Conservation (phyloP, 2,888 invertebrate species). For the Xanthorhoe designata region DNA sequence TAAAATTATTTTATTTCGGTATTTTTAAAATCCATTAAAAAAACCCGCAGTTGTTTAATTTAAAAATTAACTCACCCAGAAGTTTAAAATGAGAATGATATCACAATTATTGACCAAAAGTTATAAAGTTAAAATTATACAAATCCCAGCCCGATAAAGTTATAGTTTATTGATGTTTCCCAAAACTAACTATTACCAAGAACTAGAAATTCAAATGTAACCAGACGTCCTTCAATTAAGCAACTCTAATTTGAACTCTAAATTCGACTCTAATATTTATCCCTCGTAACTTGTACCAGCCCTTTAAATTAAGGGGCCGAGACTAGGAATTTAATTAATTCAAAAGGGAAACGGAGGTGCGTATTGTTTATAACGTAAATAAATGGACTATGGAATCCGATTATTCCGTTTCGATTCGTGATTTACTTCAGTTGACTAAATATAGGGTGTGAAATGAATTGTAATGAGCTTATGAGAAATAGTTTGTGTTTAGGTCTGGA, state of each 20-base stretch:
- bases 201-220: conserved; percentile 29
- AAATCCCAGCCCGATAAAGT: conserved; percentile 6
- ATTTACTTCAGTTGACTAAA: conserved; percentile 36
- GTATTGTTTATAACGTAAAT: conserved; percentile 40
- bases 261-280: conserved; percentile 42
- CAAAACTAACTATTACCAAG: conserved; percentile 26
- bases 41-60: too few species aligned
- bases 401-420: conserved; percentile 38
- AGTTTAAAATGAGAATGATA: too few species aligned
- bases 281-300: conserved; percentile 42
- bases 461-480: background rate
- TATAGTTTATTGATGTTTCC: conserved; percentile 10
- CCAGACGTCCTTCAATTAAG: conserved; percentile 34
- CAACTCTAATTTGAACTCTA: conserved; percentile 40
- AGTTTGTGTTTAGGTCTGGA: too few species aligned
- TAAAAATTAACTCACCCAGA: too few species aligned
- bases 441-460: conserved; percentile 13
- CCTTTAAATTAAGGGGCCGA: conserved; percentile 48
- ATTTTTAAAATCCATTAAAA: too few species aligned
- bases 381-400: conserved; percentile 39
- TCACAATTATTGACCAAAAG: too few species aligned
- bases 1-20: too few species aligned
- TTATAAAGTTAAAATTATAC: background rate
- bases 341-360: conserved; percentile 60
- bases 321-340: conserved; percentile 73